Evolutionary conservation across 2,888 invertebrate genomes (phyloP).

Genomic region (Halocaridina rubra): DNA sequence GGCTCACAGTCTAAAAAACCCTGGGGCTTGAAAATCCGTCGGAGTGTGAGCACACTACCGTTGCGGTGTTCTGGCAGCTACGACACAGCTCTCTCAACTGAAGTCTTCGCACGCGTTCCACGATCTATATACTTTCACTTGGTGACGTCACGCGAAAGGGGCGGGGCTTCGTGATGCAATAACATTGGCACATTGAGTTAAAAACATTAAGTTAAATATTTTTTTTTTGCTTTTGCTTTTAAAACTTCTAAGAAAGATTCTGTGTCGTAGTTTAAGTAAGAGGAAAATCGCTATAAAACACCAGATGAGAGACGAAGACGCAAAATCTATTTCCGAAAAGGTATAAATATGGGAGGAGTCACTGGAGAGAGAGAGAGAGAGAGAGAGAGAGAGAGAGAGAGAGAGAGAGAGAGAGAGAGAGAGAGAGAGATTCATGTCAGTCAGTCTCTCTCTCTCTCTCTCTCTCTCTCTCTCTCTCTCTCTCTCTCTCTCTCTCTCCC

Average conservation of each 20-base stretch:
- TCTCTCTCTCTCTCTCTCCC: background rate
- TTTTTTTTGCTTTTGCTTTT: too few species aligned
- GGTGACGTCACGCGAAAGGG: constrained; percentile 45
- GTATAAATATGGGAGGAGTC: background rate
- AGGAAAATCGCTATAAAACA: background rate
- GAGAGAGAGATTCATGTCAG: background rate
- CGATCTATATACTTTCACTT: constrained; percentile 58
- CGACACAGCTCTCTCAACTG: constrained; percentile 54
- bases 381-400: constrained; percentile 12
- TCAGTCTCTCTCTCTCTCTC: background rate
- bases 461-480: background rate
- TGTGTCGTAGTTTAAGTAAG: too few species aligned
- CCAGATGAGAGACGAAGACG: background rate
- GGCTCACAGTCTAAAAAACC: constrained; percentile 59
- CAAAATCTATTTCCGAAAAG: background rate
- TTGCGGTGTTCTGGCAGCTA: constrained; percentile 20
- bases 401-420: background rate
- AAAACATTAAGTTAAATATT: too few species aligned
- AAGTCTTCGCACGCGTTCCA: background rate
- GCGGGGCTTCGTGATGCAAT: constrained; percentile 37
- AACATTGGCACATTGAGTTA: background rate
- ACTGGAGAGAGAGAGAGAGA: background rate
- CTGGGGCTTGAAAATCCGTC: constrained; percentile 14
- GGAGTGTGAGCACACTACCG: constrained; percentile 33
- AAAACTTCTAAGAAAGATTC: too few species aligned